Evolutionary conservation across 92 coral and sea anemone species (phyloP), one percentile per base, ranked within the genome.

Genomic region (Epizoanthus stellaris): DNA sequence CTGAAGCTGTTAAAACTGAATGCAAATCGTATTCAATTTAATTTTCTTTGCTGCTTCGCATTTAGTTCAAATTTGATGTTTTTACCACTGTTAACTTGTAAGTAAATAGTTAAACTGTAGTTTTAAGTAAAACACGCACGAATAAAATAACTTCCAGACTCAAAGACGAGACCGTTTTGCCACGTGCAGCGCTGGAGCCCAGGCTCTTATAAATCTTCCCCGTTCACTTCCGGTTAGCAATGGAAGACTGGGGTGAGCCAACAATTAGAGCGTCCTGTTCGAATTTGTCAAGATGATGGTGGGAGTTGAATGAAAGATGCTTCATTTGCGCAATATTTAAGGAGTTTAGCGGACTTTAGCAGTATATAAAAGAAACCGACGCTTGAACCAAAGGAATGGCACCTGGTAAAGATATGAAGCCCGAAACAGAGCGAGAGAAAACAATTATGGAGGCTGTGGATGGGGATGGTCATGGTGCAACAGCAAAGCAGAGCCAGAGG

Each of bases 141-240:
- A 30, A 30, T 30, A 30, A 30, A 30, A 30, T 30, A 30, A 30
- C 36, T 30, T 30, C 36, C 36, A 30, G 36, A 1, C 36, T 0
- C 36, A 30, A 30, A 30, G 36, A 30, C 9, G 52, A 45, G 52
- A 45, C 9, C 11, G 10, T 43, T 52, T 14, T 79, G 83, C 83
- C 83, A 79, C 83, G 83, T 79, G 83, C 83, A 42, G 83, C 72
- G 45, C 21, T 79, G 5, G 59, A 45, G 58, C 72, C 62, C 49
- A 79, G 83, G 47, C 72, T 47, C 10, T 20, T 1, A 6, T 20
- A 16, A 36, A 21, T 23, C 17, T 40, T 39, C 4, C 17, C 61
- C 7, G 59, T 36, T 34, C 61, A 49, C 56, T 49, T 49, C 56
- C 56, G 56, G 56, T 49, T 49, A 49, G 1, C 56, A 49, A 13